Evolutionary conservation across 2,888 invertebrate species (phyloP).

Genomic region (Aporophyla lueneburgensis): DNA sequence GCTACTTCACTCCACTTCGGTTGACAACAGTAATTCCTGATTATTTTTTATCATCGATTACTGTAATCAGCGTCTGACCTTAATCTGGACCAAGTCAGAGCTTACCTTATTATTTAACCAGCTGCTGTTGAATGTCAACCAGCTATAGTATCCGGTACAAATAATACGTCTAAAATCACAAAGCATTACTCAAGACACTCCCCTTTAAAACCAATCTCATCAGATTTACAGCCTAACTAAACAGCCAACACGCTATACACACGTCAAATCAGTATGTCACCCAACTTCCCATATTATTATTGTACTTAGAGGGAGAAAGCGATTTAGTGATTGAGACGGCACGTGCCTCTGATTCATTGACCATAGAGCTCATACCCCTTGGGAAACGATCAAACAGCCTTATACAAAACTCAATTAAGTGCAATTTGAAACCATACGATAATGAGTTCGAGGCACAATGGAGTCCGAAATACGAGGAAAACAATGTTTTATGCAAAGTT

Average conservation of each 20-base stretch:
- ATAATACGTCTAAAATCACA: constrained; percentile 1
- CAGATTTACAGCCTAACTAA: constrained; percentile 9
- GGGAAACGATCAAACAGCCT: constrained; percentile 44
- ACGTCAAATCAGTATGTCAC: constrained; percentile 45
- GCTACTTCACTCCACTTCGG: no score
- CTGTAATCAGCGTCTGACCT: not conserved
- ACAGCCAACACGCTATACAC: not conserved
- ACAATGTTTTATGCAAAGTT: constrained; percentile 13
- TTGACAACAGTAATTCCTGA: not conserved
- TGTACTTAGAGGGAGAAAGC: constrained; percentile 62
- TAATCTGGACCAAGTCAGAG: not conserved
- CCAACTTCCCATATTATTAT: constrained; percentile 67
- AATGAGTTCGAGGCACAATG: constrained; percentile 28
- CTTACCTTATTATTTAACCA: not conserved
- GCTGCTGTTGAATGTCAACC: not conserved
- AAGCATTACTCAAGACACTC: not conserved
- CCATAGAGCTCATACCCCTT: constrained; percentile 36
- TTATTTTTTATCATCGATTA: not conserved
- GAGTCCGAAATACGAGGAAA: constrained; percentile 14
- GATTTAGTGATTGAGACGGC: constrained; percentile 70
- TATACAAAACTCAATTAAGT: constrained; percentile 48
- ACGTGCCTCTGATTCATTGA: constrained; percentile 67
- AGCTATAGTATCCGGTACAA: not conserved
- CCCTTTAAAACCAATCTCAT: constrained; percentile 7
- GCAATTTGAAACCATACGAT: constrained; percentile 43